A percentile compares a stretch with the other conserved stretches of the same genome.
Conservation (phyloP, 37 sponge, comb jelly and placozoan species). For the Halisarca cf. caerulea region DNA sequence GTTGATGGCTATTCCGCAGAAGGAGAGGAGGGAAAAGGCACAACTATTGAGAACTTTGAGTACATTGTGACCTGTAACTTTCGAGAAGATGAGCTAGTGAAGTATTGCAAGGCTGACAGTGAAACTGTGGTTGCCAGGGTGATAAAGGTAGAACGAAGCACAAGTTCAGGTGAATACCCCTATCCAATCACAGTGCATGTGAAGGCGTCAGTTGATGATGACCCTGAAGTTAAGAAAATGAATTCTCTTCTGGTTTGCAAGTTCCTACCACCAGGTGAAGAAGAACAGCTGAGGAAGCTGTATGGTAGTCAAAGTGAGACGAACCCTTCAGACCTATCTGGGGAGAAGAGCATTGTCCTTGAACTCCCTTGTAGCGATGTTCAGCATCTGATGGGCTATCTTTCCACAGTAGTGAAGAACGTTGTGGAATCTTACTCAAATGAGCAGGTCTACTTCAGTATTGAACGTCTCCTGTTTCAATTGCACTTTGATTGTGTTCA, state of each 20-base stretch:
- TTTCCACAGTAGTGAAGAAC: not conserved
- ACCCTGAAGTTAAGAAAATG: not conserved
- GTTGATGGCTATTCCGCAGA: not conserved
- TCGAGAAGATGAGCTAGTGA: slow-evolving; percentile 19
- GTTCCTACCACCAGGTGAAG: not conserved
- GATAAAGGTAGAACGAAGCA: not conserved
- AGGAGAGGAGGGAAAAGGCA: not conserved
- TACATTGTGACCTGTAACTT: not conserved
- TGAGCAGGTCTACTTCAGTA: not conserved
- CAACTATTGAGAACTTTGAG: not conserved
- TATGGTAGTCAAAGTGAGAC: not conserved
- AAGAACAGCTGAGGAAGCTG: not conserved
- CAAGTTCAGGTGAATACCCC: not conserved
- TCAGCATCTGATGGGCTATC: not conserved
- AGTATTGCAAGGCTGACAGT: not conserved
- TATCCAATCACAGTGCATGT: not conserved
- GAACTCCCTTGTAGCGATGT: not conserved
- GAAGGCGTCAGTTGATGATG: not conserved
- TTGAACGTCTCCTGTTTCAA: slow-evolving; percentile 17
- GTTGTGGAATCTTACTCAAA: not conserved
- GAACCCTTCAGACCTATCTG: not conserved
- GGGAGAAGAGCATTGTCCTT: not conserved
- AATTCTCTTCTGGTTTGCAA: slow-evolving; percentile 23
- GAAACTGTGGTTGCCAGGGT: slow-evolving; percentile 7
- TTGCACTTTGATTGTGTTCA: slow-evolving; percentile 25